These are phyloP conservation scores for Trichosurus vulpecula DNA, from an alignment of 2,797 vertebrate genomes.

Conservation along the genomic window DNA sequence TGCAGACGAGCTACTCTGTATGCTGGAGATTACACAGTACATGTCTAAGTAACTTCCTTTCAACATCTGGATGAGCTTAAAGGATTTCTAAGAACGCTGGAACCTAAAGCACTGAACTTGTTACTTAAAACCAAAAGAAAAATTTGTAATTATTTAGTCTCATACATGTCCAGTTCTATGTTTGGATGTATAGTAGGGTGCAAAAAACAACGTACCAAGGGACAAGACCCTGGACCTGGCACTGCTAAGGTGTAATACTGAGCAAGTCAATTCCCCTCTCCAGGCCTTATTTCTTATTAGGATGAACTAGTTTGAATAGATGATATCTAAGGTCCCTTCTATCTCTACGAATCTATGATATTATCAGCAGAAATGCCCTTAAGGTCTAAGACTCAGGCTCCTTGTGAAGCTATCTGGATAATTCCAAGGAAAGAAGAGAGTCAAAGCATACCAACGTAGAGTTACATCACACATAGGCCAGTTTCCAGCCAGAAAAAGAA, in stretches of 20 bases:
- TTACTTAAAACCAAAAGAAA: not conserved
- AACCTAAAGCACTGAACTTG: not conserved
- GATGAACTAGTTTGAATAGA: not conserved
- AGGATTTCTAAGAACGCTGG: not conserved
- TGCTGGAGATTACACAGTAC: not conserved
- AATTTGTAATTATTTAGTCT: not conserved
- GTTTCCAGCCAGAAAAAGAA: not conserved
- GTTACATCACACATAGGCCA: not conserved
- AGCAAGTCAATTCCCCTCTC: not conserved
- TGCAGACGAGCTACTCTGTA: not conserved
- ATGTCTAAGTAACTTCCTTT: not conserved
- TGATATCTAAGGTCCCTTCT: not conserved
- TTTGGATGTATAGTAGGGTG: not conserved
- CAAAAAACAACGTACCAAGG: not conserved
- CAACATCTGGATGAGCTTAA: not conserved
- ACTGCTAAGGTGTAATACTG: not conserved
- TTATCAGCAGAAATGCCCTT: not conserved
- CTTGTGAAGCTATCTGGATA: not conserved
- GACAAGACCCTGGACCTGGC: not conserved
- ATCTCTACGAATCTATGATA: not conserved
- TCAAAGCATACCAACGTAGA: not conserved
- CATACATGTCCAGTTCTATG: not conserved
- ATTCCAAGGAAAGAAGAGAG: not conserved
- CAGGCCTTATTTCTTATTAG: not conserved
- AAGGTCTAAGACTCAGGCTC: not conserved